Conservation (phyloP, 2,113 vertebrate genomes). For the Uropsilus gracilis region DNA sequence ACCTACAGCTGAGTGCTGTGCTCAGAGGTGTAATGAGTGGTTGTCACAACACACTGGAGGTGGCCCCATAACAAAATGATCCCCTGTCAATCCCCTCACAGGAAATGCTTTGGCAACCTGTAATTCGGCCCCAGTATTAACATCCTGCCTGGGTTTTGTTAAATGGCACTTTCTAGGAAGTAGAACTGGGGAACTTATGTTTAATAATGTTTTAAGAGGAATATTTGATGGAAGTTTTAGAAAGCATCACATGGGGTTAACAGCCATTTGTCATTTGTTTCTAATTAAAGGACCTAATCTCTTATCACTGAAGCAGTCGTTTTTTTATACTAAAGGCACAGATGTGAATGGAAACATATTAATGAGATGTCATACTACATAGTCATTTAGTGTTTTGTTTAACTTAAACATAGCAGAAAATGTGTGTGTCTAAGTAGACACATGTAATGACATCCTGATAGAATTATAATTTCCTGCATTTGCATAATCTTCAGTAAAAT, state of each 20-base stretch:
- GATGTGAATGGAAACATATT: constrained; percentile 93
- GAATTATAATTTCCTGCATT: constrained; percentile 86
- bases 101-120: constrained; percentile 97
- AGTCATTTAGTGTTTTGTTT: constrained; percentile 91
- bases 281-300: constrained; percentile 96
- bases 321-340: constrained; percentile 92
- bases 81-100: constrained; percentile 97
- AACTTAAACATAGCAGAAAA: constrained; percentile 92
- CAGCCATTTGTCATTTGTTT: constrained; percentile 98
- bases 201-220: constrained; percentile 96
- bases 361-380: constrained; percentile 90
- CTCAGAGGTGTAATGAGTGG: constrained; percentile 97
- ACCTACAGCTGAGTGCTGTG: constrained; percentile 98
- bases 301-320: constrained; percentile 92
- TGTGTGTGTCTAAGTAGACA: constrained; percentile 88
- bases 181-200: constrained; percentile 97
- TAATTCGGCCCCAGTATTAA: constrained; percentile 94
- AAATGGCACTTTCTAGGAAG: constrained; percentile 99
- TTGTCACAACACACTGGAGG: constrained; percentile 99
- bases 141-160: constrained; percentile 96
- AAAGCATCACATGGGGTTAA: constrained; percentile 94
- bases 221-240: constrained; percentile 93
- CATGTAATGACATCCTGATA: constrained; percentile 86
- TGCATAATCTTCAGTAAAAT: constrained; percentile 87
- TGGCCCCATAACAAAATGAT: constrained; percentile 98